Conservation (phyloP, 2,797 vertebrate species). For the Micrastur ruficollis region DNA sequence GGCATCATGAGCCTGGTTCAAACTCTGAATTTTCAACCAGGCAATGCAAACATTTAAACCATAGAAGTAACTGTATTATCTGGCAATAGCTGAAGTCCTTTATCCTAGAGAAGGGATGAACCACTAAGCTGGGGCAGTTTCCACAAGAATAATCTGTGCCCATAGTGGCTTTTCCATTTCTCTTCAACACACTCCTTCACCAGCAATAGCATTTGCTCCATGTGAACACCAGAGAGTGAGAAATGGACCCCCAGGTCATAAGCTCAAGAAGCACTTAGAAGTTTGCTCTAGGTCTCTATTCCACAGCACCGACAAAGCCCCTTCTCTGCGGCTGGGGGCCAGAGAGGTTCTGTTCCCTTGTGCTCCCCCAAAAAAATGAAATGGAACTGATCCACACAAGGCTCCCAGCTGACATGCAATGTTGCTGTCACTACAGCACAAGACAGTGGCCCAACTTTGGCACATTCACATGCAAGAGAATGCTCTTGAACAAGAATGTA, state of each 20-base stretch:
- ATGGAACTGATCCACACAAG: background rate
- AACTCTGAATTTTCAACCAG: background rate
- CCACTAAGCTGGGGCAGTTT: background rate
- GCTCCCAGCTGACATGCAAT: background rate
- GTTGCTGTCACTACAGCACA: background rate
- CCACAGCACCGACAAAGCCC: background rate
- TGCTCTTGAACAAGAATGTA: background rate
- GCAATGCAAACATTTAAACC: background rate
- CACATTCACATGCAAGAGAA: background rate
- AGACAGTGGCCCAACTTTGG: background rate
- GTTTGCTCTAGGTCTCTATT: background rate
- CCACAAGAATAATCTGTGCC: background rate
- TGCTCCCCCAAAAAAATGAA: background rate
- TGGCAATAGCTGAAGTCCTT: background rate
- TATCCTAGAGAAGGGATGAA: background rate
- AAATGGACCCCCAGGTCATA: background rate
- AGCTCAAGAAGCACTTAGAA: background rate
- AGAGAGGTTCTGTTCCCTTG: background rate
- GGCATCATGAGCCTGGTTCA: background rate
- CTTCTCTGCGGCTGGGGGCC: background rate
- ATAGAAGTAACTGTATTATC: background rate
- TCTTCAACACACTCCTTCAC: background rate
- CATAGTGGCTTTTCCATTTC: background rate
- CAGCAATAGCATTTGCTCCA: background rate
- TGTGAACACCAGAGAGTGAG: background rate